Percentiles rank a stretch among this genome's conserved stretches.
Evolutionary conservation across 2,113 vertebrate genomes (phyloP).

Genomic region (Gobiocypris rarus): DNA sequence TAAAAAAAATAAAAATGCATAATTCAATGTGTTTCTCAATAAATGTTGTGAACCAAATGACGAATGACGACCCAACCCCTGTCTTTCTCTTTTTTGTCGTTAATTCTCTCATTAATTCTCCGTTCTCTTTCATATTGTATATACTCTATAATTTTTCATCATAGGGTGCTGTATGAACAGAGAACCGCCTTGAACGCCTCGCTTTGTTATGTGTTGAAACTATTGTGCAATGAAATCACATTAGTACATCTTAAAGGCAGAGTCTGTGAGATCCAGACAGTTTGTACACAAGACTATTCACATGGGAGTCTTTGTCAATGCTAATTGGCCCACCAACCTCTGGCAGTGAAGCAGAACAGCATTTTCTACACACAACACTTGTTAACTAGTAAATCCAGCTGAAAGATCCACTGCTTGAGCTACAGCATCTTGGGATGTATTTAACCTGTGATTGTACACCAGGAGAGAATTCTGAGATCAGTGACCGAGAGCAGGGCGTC

Average conservation of each 20-base stretch:
- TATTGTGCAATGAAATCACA: constrained; percentile 55
- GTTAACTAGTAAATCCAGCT: constrained; percentile 60
- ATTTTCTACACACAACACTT: constrained; percentile 64
- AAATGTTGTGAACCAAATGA: background rate
- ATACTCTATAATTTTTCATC: background rate
- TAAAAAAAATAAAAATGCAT: background rate
- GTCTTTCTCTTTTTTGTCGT: background rate
- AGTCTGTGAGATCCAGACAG: constrained; percentile 55
- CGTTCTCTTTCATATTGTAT: background rate
- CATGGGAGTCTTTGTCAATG: constrained; percentile 72
- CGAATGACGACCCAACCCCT: background rate
- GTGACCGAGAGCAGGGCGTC: constrained; percentile 38
- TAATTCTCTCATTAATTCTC: background rate
- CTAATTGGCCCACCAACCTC: constrained; percentile 71
- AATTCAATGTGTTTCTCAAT: background rate
- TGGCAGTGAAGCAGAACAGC: constrained; percentile 68
- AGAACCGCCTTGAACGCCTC: background rate
- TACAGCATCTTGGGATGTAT: constrained; percentile 32
- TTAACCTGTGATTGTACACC: constrained; percentile 63
- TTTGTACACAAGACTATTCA: constrained; percentile 61
- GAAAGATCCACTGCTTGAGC: constrained; percentile 33
- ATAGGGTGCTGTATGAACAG: constrained; percentile 16
- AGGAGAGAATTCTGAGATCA: constrained; percentile 42
- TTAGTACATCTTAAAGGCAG: constrained; percentile 32
- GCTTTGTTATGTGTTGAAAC: constrained; percentile 52